A percentile compares a stretch with the other conserved stretches of the same genome.
Evolutionary conservation across 2,888 invertebrate species (phyloP).

Genomic region (Actias luna): DNA sequence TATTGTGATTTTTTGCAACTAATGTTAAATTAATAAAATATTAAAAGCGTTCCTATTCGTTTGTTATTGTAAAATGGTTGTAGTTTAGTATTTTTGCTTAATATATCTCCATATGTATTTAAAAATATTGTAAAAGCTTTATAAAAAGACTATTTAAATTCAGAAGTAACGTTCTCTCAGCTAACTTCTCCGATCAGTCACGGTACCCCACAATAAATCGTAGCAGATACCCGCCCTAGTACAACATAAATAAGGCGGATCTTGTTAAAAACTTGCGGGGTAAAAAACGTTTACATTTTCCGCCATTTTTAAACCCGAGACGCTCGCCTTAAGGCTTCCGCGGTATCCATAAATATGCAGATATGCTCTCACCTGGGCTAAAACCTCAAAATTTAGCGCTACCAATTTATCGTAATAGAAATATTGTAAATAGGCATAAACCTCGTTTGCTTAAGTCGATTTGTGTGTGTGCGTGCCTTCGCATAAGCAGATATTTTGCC

Average conservation of each 20-base stretch:
- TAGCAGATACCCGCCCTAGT: conserved; percentile 63
- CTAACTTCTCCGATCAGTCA: conserved; percentile 73
- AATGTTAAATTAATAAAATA: neutral
- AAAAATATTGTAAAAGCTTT: conserved; percentile 16
- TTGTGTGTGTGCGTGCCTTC: conserved; percentile 68
- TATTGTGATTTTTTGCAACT: neutral
- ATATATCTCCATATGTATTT: conserved; percentile 10
- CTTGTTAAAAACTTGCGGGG: conserved; percentile 78
- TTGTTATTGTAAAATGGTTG: neutral
- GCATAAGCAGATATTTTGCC: conserved; percentile 67
- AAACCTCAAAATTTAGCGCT: conserved; percentile 72
- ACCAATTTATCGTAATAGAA: conserved; percentile 78
- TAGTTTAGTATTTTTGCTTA: neutral
- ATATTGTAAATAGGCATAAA: conserved; percentile 75
- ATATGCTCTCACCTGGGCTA: conserved; percentile 79
- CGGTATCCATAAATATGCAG: conserved; percentile 79
- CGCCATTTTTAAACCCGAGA: conserved; percentile 71
- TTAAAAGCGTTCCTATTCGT: neutral
- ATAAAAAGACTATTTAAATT: conserved; percentile 64
- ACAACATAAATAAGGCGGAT: conserved; percentile 77
- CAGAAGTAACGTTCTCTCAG: conserved; percentile 54
- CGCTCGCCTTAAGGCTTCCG: conserved; percentile 73
- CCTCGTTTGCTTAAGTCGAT: conserved; percentile 70
- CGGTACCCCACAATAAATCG: conserved; percentile 72
- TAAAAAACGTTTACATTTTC: conserved; percentile 67